These are phyloP conservation scores for Heteractis magnifica DNA, from an alignment of 92 coral and sea anemone genomes.

Conservation along the genomic window DNA sequence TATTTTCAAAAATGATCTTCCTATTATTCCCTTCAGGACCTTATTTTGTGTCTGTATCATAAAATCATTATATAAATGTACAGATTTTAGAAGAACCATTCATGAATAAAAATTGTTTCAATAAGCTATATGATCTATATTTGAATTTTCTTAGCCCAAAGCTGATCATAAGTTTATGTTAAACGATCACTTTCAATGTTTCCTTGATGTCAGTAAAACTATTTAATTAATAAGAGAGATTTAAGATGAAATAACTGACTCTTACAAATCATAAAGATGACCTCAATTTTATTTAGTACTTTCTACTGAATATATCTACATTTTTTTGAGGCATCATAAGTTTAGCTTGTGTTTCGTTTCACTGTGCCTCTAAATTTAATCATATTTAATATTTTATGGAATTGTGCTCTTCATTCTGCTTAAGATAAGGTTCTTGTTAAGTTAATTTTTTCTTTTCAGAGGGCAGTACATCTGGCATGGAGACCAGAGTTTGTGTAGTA, in stretches of 20 bases:
- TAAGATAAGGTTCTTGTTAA: background rate
- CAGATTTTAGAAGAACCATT: background rate
- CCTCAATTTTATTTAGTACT: too few species aligned
- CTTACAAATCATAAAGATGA: too few species aligned
- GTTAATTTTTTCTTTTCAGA: background rate
- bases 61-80: background rate
- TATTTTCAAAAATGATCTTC: background rate
- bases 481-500: conserved; percentile 89
- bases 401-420: background rate
- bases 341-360: too few species aligned
- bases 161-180: too few species aligned
- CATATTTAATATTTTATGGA: too few species aligned
- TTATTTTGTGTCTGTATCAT: background rate
- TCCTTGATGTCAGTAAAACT: too few species aligned
- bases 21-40: background rate
- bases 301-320: too few species aligned
- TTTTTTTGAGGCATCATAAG: too few species aligned
- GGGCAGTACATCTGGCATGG: conserved; percentile 39
- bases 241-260: too few species aligned
- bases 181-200: too few species aligned
- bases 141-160: background rate
- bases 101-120: background rate
- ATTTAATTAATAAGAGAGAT: too few species aligned
- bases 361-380: too few species aligned
- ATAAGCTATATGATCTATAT: background rate